Conservation (phyloP, 2,888 invertebrate genomes). For the Pemphredon lugubris region DNA sequence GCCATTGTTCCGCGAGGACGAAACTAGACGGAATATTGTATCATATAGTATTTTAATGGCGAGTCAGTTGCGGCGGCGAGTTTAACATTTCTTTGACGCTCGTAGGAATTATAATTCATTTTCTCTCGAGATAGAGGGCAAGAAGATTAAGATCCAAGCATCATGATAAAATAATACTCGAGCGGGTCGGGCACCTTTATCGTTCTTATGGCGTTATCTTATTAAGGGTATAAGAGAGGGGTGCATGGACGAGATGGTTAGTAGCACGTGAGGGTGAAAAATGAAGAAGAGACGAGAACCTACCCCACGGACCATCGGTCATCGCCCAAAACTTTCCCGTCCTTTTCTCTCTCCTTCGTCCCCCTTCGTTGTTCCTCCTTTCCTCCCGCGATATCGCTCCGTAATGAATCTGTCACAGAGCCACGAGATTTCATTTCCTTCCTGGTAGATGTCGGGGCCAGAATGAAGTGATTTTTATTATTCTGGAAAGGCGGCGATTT, state of each 20-base stretch:
- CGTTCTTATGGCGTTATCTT: slow-evolving; percentile 65
- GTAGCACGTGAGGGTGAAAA: slow-evolving; percentile 68
- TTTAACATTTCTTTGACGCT: background rate
- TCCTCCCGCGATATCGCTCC: slow-evolving; percentile 44
- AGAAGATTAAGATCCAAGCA: slow-evolving; percentile 54
- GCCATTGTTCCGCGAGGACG: no score
- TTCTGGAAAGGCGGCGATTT: slow-evolving; percentile 26
- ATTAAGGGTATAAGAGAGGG: slow-evolving; percentile 56
- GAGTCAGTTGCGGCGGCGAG: background rate
- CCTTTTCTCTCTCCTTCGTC: slow-evolving; percentile 34
- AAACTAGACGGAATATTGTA: no score
- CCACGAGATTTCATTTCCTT: slow-evolving; percentile 64
- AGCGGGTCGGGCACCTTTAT: slow-evolving; percentile 38
- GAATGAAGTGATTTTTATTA: slow-evolving; percentile 53
- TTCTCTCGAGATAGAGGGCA: no score
- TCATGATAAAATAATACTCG: slow-evolving; percentile 48
- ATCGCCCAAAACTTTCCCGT: slow-evolving; percentile 66
- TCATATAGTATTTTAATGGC: background rate
- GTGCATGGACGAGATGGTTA: slow-evolving; percentile 37
- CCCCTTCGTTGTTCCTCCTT: slow-evolving; percentile 5
- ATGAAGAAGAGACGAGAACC: slow-evolving; percentile 76
- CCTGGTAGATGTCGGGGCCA: slow-evolving; percentile 19
- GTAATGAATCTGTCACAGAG: slow-evolving; percentile 67
- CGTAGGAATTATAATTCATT: background rate
- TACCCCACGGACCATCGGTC: slow-evolving; percentile 77